Percentiles rank a stretch among this genome's conserved stretches.
Evolutionary conservation across 2,797 vertebrate species (phyloP).

Genomic region (Gastrophryne carolinensis): DNA sequence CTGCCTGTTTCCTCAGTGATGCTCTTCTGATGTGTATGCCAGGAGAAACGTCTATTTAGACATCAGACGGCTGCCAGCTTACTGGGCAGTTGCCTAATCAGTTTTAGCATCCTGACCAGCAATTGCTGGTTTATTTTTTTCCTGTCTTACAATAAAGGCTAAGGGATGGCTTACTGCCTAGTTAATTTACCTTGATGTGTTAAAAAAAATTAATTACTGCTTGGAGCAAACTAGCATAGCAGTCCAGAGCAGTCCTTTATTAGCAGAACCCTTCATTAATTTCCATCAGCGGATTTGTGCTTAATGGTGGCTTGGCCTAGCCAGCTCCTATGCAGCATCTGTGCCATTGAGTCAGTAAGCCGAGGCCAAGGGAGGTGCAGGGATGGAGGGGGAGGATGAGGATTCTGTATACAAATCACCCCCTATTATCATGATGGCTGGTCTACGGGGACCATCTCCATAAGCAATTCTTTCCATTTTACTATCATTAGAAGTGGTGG

Average conservation of each 20-base stretch:
- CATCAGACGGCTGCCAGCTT: constrained; percentile 2
- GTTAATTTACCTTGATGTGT: constrained; percentile 75
- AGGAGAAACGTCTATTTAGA: constrained; percentile 15
- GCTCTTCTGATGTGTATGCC: not conserved
- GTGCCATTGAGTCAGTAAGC: constrained; percentile 73
- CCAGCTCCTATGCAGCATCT: constrained; percentile 77
- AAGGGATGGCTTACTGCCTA: constrained; percentile 58
- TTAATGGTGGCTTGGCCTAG: constrained; percentile 73
- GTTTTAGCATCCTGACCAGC: constrained; percentile 26
- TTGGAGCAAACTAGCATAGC: constrained; percentile 74
- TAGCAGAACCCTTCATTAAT: constrained; percentile 78
- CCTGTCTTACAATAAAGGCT: constrained; percentile 27
- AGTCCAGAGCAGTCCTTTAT: constrained; percentile 76
- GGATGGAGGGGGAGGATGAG: constrained; percentile 45
- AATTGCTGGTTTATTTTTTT: constrained; percentile 32
- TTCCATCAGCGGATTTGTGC: constrained; percentile 76
- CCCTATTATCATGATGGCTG: constrained; percentile 72
- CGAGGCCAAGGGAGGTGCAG: constrained; percentile 64
- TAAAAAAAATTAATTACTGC: constrained; percentile 79
- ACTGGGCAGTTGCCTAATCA: constrained; percentile 41
- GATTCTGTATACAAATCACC: constrained; percentile 72
- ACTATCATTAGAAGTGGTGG: not conserved
- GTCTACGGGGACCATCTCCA: constrained; percentile 43
- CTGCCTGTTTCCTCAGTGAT: not conserved
- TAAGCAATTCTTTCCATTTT: constrained; percentile 26